Conservation (phyloP, 2,113 vertebrate genomes). For the Anas platyrhynchos region DNA sequence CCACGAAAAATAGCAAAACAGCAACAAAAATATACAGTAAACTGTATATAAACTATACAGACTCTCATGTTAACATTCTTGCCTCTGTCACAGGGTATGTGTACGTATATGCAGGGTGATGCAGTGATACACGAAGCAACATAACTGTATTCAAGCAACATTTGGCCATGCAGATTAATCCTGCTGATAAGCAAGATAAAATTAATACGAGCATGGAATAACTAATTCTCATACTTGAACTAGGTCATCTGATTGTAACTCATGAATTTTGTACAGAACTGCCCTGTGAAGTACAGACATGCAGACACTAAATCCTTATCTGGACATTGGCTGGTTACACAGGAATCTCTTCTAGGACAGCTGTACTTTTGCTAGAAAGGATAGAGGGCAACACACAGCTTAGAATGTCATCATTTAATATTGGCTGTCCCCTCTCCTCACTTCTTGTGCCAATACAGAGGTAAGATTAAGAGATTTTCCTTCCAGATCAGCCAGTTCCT, state of each 20-base stretch:
- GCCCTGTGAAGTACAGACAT: neutral
- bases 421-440: neutral
- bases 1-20: neutral
- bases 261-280: neutral
- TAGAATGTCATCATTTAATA: neutral
- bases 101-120: neutral
- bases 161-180: slow-evolving; percentile 29
- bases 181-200: slow-evolving; percentile 16
- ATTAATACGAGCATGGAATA: slow-evolving; percentile 16
- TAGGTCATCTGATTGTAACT: neutral
- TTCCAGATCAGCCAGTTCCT: slow-evolving; percentile 11
- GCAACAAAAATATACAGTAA: neutral
- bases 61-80: neutral
- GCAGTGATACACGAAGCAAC: neutral
- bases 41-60: neutral
- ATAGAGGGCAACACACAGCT: neutral
- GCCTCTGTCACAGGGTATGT: neutral
- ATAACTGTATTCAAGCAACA: neutral
- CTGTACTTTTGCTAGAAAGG: neutral
- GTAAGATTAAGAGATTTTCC: neutral
- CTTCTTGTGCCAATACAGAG: neutral
- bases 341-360: neutral
- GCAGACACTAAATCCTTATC: neutral
- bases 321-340: neutral
- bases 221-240: neutral